phyloP scores from a whole-genome alignment of 2,888 invertebrate genomes.

The Baccha elongata region DNA sequence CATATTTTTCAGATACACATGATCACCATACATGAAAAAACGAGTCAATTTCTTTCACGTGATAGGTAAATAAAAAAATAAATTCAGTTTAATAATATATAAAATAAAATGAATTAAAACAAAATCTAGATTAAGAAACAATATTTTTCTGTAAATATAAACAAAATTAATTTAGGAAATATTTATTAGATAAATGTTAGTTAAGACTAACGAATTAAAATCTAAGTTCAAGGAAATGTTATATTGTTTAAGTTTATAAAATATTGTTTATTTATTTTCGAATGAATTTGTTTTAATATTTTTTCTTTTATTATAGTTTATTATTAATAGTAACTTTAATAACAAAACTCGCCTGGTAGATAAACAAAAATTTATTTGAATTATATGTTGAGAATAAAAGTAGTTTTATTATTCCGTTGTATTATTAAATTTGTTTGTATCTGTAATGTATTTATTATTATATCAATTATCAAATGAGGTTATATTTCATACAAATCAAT shows the following conservation, averaged over 20 bases:
- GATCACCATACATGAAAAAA: slow-evolving; percentile 88
- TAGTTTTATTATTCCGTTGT: too few species aligned
- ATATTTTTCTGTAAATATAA: slow-evolving; percentile 76
- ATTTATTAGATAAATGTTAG: slow-evolving; percentile 23
- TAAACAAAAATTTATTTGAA: too few species aligned
- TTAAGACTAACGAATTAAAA: slow-evolving; percentile 52
- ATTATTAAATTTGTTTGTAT: too few species aligned
- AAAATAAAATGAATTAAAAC: slow-evolving; percentile 36
- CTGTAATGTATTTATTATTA: too few species aligned
- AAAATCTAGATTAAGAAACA: slow-evolving; percentile 23
- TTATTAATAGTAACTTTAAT: too few species aligned
- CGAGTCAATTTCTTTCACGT: slow-evolving; percentile 83
- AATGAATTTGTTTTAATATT: too few species aligned
- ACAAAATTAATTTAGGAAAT: slow-evolving; percentile 47
- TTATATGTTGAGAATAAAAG: too few species aligned
- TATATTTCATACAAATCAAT: too few species aligned
- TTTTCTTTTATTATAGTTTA: neutral
- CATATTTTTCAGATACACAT: slow-evolving; percentile 88
- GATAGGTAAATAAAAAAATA: slow-evolving; percentile 81
- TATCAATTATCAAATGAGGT: too few species aligned
- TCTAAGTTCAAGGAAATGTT: slow-evolving; percentile 54
- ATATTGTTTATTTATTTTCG: too few species aligned
- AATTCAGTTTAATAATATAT: slow-evolving; percentile 73
- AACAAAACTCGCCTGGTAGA: too few species aligned
- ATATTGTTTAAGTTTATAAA: too few species aligned